Conservation (phyloP, 1,140 invertebrate species). For the Heliconius hermathena region DNA sequence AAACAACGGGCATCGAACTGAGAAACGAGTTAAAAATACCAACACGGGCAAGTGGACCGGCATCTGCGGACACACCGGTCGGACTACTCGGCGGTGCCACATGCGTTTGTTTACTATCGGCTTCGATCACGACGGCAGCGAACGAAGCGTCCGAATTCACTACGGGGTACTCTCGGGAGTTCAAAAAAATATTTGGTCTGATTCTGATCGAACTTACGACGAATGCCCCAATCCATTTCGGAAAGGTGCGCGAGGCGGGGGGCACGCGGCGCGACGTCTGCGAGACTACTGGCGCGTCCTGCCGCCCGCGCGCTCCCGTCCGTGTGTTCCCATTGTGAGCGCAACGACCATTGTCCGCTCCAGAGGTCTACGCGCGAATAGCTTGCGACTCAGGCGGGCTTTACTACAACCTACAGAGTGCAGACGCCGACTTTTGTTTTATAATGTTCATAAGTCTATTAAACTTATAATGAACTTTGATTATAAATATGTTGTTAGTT, state of each 20-base stretch:
- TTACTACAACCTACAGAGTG: background rate
- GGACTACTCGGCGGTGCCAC: slow-evolving; percentile 68
- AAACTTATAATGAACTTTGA: too few relatives aligned
- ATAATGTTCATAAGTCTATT: background rate
- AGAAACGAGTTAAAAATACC: slow-evolving; percentile 80
- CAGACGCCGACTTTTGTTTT: background rate
- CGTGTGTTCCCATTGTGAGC: slow-evolving; percentile 60
- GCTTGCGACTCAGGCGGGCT: slow-evolving; percentile 17
- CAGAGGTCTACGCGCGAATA: slow-evolving; percentile 38
- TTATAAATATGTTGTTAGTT: too few relatives aligned
- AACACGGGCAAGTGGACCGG: slow-evolving; percentile 64
- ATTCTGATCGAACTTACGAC: slow-evolving; percentile 84
- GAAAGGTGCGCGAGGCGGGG: slow-evolving; percentile 52
- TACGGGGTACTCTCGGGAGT: slow-evolving; percentile 42
- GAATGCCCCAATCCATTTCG: slow-evolving; percentile 90
- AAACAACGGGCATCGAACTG: slow-evolving; percentile 79
- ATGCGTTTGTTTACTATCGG: slow-evolving; percentile 81
- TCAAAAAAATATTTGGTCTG: slow-evolving; percentile 50
- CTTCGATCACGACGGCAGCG: slow-evolving; percentile 56
- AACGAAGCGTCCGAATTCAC: slow-evolving; percentile 44
- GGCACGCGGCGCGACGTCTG: slow-evolving; percentile 71
- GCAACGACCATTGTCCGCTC: slow-evolving; percentile 46
- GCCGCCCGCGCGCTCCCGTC: slow-evolving; percentile 61
- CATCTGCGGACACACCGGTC: slow-evolving; percentile 75
- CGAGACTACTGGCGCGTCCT: slow-evolving; percentile 73